phyloP scores from a whole-genome alignment of 2,888 invertebrate species.

The Branchinecta sandiegonensis region DNA sequence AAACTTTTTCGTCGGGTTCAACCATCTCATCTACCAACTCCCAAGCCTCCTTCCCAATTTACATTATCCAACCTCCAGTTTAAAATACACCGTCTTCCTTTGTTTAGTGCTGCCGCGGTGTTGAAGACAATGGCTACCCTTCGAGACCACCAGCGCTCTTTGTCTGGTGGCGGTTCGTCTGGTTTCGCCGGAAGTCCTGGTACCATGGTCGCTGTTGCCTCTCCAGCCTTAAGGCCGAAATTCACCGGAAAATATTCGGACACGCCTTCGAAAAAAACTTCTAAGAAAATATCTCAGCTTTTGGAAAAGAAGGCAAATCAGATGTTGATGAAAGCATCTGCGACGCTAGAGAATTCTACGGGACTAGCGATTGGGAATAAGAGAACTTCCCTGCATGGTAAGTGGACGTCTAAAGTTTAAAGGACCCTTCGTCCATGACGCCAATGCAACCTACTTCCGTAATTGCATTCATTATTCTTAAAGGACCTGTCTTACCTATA shows the following conservation, averaged over 20 bases:
- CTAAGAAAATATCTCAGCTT: constrained; percentile 49
- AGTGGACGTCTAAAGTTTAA: too few relatives aligned
- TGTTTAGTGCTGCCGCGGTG: constrained; percentile 58
- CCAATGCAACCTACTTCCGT: too few relatives aligned
- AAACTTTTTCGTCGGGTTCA: too few relatives aligned
- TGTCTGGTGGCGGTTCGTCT: constrained; percentile 46
- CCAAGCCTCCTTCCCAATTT: too few relatives aligned
- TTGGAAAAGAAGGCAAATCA: constrained; percentile 65
- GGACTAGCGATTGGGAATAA: constrained; percentile 47
- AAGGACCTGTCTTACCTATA: too few relatives aligned
- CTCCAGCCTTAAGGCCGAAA: neutral
- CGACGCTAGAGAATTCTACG: constrained; percentile 64
- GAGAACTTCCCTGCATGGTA: neutral
- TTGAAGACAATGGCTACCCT: constrained; percentile 56
- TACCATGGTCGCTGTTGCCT: constrained; percentile 18
- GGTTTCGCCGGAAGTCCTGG: constrained; percentile 10
- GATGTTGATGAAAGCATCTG: constrained; percentile 65
- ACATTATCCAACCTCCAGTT: too few relatives aligned
- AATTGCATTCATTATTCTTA: too few relatives aligned
- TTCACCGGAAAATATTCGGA: constrained; percentile 37
- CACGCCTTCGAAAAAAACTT: constrained; percentile 55
- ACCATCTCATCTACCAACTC: too few relatives aligned
- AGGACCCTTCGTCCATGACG: too few relatives aligned
- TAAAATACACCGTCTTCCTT: too few relatives aligned
- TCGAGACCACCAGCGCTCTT: constrained; percentile 61